Evolutionary conservation across 1,140 invertebrate genomes (phyloP).

Genomic region (Drosophila insularis): DNA sequence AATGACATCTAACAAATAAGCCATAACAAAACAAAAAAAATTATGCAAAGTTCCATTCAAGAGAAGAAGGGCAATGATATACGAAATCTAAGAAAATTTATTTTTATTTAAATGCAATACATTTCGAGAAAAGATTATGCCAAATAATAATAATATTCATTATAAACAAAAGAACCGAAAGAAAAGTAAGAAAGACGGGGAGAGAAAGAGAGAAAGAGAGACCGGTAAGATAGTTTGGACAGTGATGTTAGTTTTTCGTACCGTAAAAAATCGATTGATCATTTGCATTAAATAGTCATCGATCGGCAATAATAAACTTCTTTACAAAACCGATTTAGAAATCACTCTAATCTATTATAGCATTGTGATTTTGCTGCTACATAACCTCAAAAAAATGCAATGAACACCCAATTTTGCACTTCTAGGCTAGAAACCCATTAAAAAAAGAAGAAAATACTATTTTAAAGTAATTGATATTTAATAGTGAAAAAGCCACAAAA

Average conservation of each 20-base stretch:
- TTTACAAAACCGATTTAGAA: no score
- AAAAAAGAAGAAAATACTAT: no score
- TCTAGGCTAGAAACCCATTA: no score
- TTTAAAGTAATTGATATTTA: no score
- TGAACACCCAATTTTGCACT: no score
- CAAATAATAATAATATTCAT: not conserved
- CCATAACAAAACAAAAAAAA: constrained; percentile 8
- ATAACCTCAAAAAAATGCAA: no score
- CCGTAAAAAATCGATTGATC: not conserved
- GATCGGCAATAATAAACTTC: not conserved
- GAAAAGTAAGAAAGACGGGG: not conserved
- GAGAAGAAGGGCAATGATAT: constrained; percentile 16
- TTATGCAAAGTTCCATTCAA: constrained; percentile 4
- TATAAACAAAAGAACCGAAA: not conserved
- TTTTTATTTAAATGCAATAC: constrained; percentile 29
- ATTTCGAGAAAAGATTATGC: constrained; percentile 16
- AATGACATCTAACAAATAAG: constrained; percentile 42
- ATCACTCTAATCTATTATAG: no score
- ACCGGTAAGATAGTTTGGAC: not conserved
- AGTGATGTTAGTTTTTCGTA: not conserved
- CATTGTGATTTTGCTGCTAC: no score
- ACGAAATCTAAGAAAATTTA: constrained; percentile 24
- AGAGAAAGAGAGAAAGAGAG: not conserved
- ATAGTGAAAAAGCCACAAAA: no score
- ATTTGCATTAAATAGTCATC: not conserved